These are phyloP conservation scores for Argyresthia goedartella DNA, from an alignment of 2,888 invertebrate genomes.

Conservation along the genomic window DNA sequence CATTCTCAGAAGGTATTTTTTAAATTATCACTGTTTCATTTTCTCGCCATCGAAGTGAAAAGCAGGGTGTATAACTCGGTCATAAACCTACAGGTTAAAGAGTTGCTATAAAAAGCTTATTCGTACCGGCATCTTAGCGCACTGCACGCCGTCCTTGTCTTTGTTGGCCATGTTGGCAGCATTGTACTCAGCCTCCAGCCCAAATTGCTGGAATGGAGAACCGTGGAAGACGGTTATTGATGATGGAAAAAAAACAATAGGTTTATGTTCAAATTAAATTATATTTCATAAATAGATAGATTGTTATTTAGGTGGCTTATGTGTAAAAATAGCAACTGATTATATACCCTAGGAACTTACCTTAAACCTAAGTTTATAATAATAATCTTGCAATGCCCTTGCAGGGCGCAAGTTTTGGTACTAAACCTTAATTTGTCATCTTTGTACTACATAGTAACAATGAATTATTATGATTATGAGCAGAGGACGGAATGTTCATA, in stretches of 20 bases:
- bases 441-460: too few species aligned
- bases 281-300: background rate
- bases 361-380: background rate
- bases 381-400: background rate
- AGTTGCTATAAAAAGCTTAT: too few species aligned
- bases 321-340: slow-evolving; percentile 4
- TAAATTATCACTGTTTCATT: too few species aligned
- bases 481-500: too few species aligned
- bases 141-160: slow-evolving; percentile 30
- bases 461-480: too few species aligned
- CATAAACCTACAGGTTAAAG: too few species aligned
- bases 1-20: too few species aligned
- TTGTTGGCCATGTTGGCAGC: slow-evolving; percentile 49
- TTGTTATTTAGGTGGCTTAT: background rate
- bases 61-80: too few species aligned
- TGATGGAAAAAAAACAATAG: background rate
- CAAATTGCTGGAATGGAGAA: slow-evolving; percentile 42
- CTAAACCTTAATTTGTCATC: too few species aligned
- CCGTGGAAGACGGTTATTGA: background rate
- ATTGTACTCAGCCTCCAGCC: slow-evolving; percentile 45
- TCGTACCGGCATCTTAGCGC: slow-evolving; percentile 33
- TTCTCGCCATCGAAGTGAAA: too few species aligned
- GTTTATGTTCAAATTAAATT: background rate
- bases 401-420: background rate
- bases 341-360: background rate